Evolutionary conservation across 1,140 invertebrate species (phyloP).

Genomic region (Zaprionus camerounensis): DNA sequence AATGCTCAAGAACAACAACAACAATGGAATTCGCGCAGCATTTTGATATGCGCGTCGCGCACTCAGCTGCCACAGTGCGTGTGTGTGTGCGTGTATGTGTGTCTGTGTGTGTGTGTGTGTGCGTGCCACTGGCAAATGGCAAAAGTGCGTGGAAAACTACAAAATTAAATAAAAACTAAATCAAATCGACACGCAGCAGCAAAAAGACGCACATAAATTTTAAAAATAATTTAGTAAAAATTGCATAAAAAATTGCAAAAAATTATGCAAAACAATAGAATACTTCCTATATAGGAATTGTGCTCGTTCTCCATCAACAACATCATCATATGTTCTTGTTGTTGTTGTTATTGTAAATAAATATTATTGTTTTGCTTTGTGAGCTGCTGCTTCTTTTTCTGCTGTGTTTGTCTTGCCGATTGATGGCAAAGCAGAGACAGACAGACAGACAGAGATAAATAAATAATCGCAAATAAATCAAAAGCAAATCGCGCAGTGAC

Average conservation of each 20-base stretch:
- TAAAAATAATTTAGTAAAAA: slow-evolving; percentile 8
- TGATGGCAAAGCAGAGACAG: background rate
- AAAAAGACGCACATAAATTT: slow-evolving; percentile 19
- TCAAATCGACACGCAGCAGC: slow-evolving; percentile 53
- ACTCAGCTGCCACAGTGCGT: slow-evolving; percentile 38
- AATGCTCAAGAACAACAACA: slow-evolving; percentile 21
- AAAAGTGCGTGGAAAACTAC: slow-evolving; percentile 42
- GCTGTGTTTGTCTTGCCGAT: background rate
- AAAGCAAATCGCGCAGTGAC: background rate
- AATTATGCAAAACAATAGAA: background rate
- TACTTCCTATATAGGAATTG: background rate
- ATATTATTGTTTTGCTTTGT: slow-evolving; percentile 7
- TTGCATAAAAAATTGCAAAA: background rate
- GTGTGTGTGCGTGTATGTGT: slow-evolving; percentile 18
- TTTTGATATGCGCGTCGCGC: slow-evolving; percentile 50
- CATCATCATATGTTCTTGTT: background rate
- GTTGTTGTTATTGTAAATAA: background rate
- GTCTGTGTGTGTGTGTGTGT: slow-evolving; percentile 15
- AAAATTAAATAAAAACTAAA: slow-evolving; percentile 42
- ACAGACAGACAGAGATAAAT: background rate
- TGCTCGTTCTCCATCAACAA: background rate
- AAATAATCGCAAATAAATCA: slow-evolving; percentile 3
- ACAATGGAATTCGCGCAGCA: slow-evolving; percentile 44
- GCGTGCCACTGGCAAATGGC: slow-evolving; percentile 27
- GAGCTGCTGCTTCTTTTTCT: background rate